phyloP scores from a whole-genome alignment of 2,797 vertebrate species.

The Platalea minor region DNA sequence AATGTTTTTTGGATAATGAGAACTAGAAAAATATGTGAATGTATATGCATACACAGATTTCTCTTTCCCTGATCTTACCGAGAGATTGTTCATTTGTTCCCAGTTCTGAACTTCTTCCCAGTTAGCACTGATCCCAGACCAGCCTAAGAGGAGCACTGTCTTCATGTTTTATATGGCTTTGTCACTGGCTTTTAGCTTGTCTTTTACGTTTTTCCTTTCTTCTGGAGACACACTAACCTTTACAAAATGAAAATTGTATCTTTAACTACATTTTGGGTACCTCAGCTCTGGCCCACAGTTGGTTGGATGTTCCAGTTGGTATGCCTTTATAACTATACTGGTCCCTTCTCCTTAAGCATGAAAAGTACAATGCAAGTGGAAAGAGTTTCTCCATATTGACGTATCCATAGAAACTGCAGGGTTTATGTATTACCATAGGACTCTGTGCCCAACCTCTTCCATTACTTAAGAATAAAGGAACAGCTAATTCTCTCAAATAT shows the following conservation, averaged over 20 bases:
- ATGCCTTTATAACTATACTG: background rate
- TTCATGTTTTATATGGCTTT: background rate
- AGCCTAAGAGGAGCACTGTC: background rate
- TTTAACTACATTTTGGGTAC: background rate
- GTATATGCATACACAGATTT: background rate
- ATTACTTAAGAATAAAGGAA: background rate
- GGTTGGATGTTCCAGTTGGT: background rate
- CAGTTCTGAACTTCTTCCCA: background rate
- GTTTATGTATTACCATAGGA: background rate
- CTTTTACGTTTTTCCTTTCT: background rate
- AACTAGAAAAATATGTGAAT: background rate
- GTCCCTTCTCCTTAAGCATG: background rate
- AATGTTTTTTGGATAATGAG: background rate
- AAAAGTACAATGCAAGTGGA: background rate
- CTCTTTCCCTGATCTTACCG: background rate
- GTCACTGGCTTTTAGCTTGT: background rate
- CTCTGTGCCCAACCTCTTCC: background rate
- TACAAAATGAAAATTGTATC: background rate
- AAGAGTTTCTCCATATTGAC: slow-evolving; percentile 7
- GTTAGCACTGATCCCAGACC: background rate
- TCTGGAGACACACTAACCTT: background rate
- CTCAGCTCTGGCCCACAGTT: background rate
- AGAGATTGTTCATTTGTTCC: background rate
- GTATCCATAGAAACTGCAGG: slow-evolving; percentile 6
- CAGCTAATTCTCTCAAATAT: background rate